A percentile compares a stretch with the other conserved stretches of the same genome.
Conservation (phyloP, 2,888 invertebrate genomes). For the Exocentrus adspersus region DNA sequence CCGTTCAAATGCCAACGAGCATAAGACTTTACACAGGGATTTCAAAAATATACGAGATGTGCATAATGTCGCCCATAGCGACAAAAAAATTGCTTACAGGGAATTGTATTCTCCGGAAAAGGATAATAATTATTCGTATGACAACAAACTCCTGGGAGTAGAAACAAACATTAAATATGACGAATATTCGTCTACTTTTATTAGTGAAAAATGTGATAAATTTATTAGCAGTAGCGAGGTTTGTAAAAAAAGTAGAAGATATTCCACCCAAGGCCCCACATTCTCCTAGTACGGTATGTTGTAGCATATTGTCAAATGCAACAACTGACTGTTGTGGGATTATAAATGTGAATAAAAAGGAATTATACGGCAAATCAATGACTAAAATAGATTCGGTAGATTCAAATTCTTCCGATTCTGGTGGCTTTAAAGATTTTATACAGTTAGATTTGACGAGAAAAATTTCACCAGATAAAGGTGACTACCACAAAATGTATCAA, state of each 20-base stretch:
- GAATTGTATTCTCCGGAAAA: slow-evolving; percentile 37
- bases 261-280: slow-evolving; percentile 57
- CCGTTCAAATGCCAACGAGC: slow-evolving; percentile 25
- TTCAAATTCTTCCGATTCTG: slow-evolving; percentile 64
- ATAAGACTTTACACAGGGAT: slow-evolving; percentile 34
- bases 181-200: slow-evolving; percentile 45
- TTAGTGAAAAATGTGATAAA: slow-evolving; percentile 58
- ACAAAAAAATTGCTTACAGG: slow-evolving; percentile 42
- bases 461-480: slow-evolving; percentile 38
- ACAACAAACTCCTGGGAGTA: slow-evolving; percentile 38
- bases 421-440: slow-evolving; percentile 64
- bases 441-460: slow-evolving; percentile 55
- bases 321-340: slow-evolving; percentile 64
- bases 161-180: slow-evolving; percentile 49
- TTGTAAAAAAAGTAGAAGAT: slow-evolving; percentile 51
- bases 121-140: slow-evolving; percentile 34
- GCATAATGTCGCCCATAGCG: slow-evolving; percentile 26
- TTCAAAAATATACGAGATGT: slow-evolving; percentile 33
- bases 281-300: slow-evolving; percentile 63
- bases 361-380: slow-evolving; percentile 56
- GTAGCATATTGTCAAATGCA: slow-evolving; percentile 62
- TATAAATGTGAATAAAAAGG: slow-evolving; percentile 59
- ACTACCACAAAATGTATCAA: slow-evolving; percentile 50
- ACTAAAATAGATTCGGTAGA: slow-evolving; percentile 62
- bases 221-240: slow-evolving; percentile 48